These are phyloP conservation scores for Stichodactyla mertensii DNA, from an alignment of 64 coral and sea anemone genomes.

Conservation along the genomic window DNA sequence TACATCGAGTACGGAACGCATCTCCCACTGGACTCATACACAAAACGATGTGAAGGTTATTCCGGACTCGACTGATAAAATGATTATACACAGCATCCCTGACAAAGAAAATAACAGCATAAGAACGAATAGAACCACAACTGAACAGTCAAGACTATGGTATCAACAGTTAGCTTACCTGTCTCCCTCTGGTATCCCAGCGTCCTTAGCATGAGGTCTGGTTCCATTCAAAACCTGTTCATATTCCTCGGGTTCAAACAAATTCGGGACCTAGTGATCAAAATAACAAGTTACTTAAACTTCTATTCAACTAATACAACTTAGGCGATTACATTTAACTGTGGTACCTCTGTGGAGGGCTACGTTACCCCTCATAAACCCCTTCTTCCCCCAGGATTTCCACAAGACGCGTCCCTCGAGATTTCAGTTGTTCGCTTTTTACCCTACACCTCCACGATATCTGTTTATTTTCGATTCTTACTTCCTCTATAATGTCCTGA, in stretches of 20 bases:
- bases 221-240: slow-evolving; percentile 92
- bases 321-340: no score
- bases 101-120: neutral
- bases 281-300: neutral
- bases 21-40: slow-evolving; percentile 99
- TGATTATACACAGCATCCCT: slow-evolving; percentile 90
- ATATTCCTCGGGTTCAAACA: slow-evolving; percentile 98
- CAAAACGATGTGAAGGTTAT: slow-evolving; percentile 94
- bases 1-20: slow-evolving; percentile 89
- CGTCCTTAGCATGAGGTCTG: slow-evolving; percentile 86
- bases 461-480: no score
- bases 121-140: neutral
- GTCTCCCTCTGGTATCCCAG: slow-evolving; percentile 88
- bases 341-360: no score
- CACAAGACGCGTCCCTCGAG: no score
- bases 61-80: slow-evolving; percentile 90
- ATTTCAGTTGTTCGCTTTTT: no score
- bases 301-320: neutral
- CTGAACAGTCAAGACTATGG: neutral
- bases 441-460: no score
- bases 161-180: slow-evolving; percentile 20
- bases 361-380: no score
- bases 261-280: slow-evolving; percentile 72
- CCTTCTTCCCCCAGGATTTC: no score
- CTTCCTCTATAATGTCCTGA: no score